A percentile compares a stretch with the other conserved stretches of the same genome.
These are phyloP conservation scores for Tupaia chinensis DNA, from an alignment of 2,113 vertebrate species.

Conservation along the genomic window DNA sequence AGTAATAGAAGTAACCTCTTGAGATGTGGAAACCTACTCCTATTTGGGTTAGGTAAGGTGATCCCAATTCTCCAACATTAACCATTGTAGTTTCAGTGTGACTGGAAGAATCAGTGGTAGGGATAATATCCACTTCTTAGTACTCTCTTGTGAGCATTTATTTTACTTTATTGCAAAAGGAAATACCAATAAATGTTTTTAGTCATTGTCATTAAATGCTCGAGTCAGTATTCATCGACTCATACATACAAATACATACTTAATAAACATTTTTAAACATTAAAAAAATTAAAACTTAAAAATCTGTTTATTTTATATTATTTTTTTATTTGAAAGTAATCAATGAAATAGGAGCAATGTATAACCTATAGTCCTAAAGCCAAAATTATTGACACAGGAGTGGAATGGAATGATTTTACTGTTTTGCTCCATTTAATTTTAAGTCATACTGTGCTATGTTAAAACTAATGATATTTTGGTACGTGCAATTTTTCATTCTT, in stretches of 20 bases:
- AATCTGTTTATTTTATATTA: not conserved
- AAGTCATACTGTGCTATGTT: not conserved
- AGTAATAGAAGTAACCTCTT: not conserved
- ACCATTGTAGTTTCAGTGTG: not conserved
- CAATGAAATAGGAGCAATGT: not conserved
- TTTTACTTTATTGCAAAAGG: not conserved
- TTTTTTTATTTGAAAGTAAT: conserved; percentile 5
- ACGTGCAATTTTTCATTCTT: not conserved
- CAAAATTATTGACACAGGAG: not conserved
- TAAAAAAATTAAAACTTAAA: not conserved
- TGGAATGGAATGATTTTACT: not conserved
- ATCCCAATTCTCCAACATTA: not conserved
- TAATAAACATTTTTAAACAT: not conserved
- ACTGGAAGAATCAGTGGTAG: not conserved
- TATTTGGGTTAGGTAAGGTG: not conserved
- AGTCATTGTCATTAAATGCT: not conserved
- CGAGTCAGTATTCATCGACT: not conserved
- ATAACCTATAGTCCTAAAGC: not conserved
- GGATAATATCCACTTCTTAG: not conserved
- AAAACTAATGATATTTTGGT: not conserved
- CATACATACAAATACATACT: not conserved
- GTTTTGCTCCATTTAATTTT: not conserved
- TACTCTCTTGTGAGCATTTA: not conserved
- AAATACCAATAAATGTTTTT: not conserved
- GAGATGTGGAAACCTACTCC: not conserved